Conservation (phyloP, 2,888 invertebrate genomes). For the Hecatera dysodea region DNA sequence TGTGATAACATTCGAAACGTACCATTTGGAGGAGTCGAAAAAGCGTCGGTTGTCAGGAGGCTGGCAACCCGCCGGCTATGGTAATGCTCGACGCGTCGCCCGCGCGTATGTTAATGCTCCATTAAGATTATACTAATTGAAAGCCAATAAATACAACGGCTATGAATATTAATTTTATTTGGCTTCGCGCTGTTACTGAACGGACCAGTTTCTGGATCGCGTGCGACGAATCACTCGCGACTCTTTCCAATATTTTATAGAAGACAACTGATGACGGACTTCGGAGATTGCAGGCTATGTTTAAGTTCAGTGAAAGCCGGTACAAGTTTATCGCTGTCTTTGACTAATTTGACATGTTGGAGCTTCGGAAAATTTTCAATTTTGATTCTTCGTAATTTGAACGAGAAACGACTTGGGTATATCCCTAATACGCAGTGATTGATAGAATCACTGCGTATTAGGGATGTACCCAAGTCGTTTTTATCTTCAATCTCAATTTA, state of each 20-base stretch:
- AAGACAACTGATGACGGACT: slow-evolving; percentile 44
- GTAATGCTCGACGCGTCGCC: slow-evolving; percentile 83
- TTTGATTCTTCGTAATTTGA: neutral
- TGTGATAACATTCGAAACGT: neutral
- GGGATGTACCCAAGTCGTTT: slow-evolving; percentile 19
- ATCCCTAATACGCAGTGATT: neutral
- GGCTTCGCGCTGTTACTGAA: slow-evolving; percentile 79
- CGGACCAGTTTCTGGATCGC: slow-evolving; percentile 77
- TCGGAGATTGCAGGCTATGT: slow-evolving; percentile 39
- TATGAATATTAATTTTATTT: slow-evolving; percentile 91
- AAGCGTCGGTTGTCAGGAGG: slow-evolving; percentile 33
- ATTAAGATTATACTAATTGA: slow-evolving; percentile 91
- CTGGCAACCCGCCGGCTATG: slow-evolving; percentile 82
- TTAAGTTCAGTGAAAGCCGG: slow-evolving; percentile 49
- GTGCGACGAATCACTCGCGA: slow-evolving; percentile 76
- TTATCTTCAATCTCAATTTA: neutral
- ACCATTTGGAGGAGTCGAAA: slow-evolving; percentile 36
- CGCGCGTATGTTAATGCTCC: slow-evolving; percentile 90
- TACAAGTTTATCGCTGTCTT: slow-evolving; percentile 17
- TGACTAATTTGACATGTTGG: slow-evolving; percentile 16
- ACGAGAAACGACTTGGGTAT: too few relatives aligned
- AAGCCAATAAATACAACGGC: slow-evolving; percentile 91
- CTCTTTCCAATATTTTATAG: slow-evolving; percentile 63
- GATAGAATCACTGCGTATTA: neutral
- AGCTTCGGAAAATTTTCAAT: neutral